Base-by-base conservation (phyloP, 2,113 vertebrate genomes). In the Dasyprocta punctata region DNA sequence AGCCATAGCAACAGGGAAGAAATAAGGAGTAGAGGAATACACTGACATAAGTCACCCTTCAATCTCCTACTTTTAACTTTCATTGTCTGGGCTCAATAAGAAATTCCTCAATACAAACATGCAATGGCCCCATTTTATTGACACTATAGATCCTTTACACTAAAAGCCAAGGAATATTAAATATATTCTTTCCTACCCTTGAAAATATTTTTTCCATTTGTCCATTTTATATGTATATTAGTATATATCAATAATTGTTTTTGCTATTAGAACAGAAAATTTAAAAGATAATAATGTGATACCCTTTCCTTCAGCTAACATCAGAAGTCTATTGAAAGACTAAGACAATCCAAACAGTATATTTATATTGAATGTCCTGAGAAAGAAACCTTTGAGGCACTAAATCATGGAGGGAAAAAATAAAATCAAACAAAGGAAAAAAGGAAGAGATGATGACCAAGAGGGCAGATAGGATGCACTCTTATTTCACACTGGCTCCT, bases 341-440 rank as follows among this genome's bases (percentile, higher is more conserved):
- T 77, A 30, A 69, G 24, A 78, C 24, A 58, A 47, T 33, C 38
- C 69, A 80, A 77, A 78, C 12, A 49, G 8, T 86, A 7, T 56
- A 30, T 49, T 60, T 69, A 12, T 9, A 49, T 49, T 86, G 33
- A 58, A 5, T 20, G 7, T 49, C 0, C 22, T 41, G 33, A 69
- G 71, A 77, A 94, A 56, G 33, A 63, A 54, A 41, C 4, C 6
- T 20, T 65, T 58, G 22, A 36, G 44, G 7, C 12, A 60, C 2
- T 20, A 36, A 1, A 0, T 56, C 3, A 22, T 36, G 1, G 13
- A 33, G 8, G 11, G 30, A 6, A 4, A 9, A 52, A 17, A 11
- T 4, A 19, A 36, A 56, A 28, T 5, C 28, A 81, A 10, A 28
- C 19, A 20, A 38, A 65, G 44, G 14, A 83, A 56, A 67, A 11